Conservation (phyloP, 2,888 invertebrate species). For the Andricus quercusramuli region DNA sequence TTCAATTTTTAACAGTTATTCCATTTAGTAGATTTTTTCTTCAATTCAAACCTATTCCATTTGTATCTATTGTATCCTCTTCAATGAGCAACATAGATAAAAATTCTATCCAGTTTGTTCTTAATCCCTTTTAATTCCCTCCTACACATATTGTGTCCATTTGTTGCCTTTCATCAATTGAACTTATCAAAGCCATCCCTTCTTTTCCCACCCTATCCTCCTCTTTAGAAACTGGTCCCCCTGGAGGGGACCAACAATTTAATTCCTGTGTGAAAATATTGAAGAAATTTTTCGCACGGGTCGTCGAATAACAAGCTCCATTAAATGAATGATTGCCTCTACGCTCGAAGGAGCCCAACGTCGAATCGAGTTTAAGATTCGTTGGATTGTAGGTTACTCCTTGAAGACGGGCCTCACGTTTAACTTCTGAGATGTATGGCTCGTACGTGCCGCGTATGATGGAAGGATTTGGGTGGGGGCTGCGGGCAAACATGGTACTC, state of each 20-base stretch:
- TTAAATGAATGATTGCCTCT: constrained; percentile 37
- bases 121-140: too few species aligned
- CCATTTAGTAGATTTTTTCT: too few species aligned
- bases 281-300: constrained; percentile 11
- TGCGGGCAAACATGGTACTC: constrained; percentile 30
- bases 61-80: too few species aligned
- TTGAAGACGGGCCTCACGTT: constrained; percentile 24
- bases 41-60: too few species aligned
- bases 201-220: neutral
- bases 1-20: too few species aligned
- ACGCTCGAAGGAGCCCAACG: constrained; percentile 28
- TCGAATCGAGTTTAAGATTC: constrained; percentile 39
- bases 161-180: too few species aligned
- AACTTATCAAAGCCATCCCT: too few species aligned
- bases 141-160: too few species aligned
- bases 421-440: constrained; percentile 30
- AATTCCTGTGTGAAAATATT: constrained; percentile 1
- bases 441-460: constrained; percentile 31
- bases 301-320: constrained; percentile 21
- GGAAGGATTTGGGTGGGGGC: neutral
- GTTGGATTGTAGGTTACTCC: constrained; percentile 39
- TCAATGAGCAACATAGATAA: too few species aligned
- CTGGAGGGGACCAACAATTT: neutral
- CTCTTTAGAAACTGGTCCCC: neutral
- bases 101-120: too few species aligned